These are phyloP conservation scores for Prorops nasuta DNA, from an alignment of 1,140 invertebrate genomes.

Conservation along the genomic window DNA sequence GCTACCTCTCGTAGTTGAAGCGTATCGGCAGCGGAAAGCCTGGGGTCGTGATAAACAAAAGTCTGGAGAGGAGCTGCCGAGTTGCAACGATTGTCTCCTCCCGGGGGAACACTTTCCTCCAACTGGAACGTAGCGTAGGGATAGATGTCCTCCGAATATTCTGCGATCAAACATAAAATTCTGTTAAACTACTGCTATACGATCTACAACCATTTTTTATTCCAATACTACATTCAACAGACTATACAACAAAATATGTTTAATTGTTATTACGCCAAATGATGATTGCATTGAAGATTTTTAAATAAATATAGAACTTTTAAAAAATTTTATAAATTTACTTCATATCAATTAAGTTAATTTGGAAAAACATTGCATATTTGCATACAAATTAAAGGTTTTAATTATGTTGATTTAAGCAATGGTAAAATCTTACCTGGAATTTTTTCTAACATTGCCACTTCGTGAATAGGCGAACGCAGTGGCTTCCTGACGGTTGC, in stretches of 20 bases:
- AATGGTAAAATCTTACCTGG: conserved; percentile 53
- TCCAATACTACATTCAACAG: neutral
- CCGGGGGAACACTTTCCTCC: conserved; percentile 72
- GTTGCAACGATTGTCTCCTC: conserved; percentile 85
- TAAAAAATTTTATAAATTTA: no score
- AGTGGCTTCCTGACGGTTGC: conserved; percentile 59
- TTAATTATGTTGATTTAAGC: no score
- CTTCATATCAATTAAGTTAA: no score
- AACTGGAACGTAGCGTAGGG: conserved; percentile 89
- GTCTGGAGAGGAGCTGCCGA: conserved; percentile 84
- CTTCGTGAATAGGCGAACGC: conserved; percentile 55
- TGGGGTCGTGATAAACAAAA: conserved; percentile 83
- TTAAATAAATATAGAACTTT: no score
- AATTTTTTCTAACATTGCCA: conserved; percentile 55
- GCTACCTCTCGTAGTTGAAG: conserved; percentile 60
- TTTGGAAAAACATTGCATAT: no score
- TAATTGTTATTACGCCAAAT: no score
- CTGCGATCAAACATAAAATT: conserved; percentile 50
- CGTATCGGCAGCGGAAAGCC: conserved; percentile 58
- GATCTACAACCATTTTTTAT: no score
- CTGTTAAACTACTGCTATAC: conserved; percentile 5
- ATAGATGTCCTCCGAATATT: conserved; percentile 88
- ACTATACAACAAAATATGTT: neutral
- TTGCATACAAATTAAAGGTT: no score
- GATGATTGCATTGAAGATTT: no score